A percentile compares a stretch with the other conserved stretches of the same genome.
Conservation (phyloP, 2,888 invertebrate genomes). For the Morpho helenor region DNA sequence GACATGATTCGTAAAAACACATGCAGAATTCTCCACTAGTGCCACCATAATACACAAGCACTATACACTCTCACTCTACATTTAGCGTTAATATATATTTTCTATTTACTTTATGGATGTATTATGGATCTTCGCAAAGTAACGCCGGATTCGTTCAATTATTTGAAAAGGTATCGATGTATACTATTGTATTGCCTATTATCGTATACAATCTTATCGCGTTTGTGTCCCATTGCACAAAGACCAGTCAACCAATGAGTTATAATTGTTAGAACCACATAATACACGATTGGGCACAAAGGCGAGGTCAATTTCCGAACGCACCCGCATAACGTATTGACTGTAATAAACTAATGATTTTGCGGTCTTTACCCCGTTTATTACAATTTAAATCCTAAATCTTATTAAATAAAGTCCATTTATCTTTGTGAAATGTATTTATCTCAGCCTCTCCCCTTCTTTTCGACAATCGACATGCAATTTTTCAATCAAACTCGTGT, state of each 20-base stretch:
- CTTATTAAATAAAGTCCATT: constrained; percentile 33
- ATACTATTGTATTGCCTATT: no score
- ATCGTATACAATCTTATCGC: no score
- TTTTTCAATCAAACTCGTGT: constrained; percentile 60
- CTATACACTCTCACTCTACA: no score
- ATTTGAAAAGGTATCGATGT: no score
- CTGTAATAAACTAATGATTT: constrained; percentile 20
- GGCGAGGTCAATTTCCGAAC: constrained; percentile 51
- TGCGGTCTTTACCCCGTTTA: constrained; percentile 17
- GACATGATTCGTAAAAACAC: no score
- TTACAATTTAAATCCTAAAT: constrained; percentile 36
- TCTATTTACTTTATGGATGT: no score
- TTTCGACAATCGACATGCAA: constrained; percentile 59
- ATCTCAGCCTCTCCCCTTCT: constrained; percentile 45
- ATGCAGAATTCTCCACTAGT: no score
- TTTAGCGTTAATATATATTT: no score
- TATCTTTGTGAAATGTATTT: constrained; percentile 22
- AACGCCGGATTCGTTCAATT: no score
- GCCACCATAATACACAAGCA: no score
- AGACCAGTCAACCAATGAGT: background rate
- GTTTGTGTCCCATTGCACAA: no score
- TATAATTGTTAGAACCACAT: constrained; percentile 7
- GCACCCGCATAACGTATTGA: constrained; percentile 41
- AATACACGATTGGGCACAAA: constrained; percentile 31
- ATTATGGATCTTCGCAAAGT: no score